Base-by-base conservation (phyloP, 2,888 invertebrate genomes). In the Drosophila anomalata region DNA sequence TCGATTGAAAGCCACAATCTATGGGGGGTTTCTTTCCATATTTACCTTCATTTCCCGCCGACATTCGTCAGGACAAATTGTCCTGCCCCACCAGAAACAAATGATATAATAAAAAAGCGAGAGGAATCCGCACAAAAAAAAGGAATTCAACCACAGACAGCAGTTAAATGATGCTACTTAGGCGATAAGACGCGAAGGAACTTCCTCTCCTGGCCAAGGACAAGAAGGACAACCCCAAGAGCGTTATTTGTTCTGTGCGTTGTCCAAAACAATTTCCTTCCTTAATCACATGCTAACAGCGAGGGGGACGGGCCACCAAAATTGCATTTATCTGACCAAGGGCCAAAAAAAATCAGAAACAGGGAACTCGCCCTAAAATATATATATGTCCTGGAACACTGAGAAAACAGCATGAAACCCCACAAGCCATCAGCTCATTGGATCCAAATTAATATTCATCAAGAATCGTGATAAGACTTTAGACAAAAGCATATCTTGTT, bases 251-350 rank as follows among this genome's bases (percentile, higher is more conserved):
- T 87, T 77, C 46, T 83, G 73, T 73, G 73, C 73, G 79, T 70
- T 81, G 89, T 89, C 88, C 88, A 84, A 90, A 90, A 91, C 89
- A 89, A 90, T 90, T 90, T 91, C 90, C 89, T 90, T 90, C 90
- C 90, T 89, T 90, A 90, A 90, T 90, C 91, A 88, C 90, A 80
- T 78, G 84, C 83, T 79, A 79, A 75, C 79, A 67, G 72, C 77
- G 75, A 69, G 33, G 55, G 31, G 47, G 24, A n/a, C 44, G 39
- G 14, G n/a, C 42, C n/a, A 59, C 75, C 60, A 75, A 79, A 82
- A 87, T 84, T 85, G 73, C 82, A 82, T 87, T 82, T 82, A 87
- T 83, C 87, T 87, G 73, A 72, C 81, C 81, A 54, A 53, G 26
- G 42, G 60, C 41, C 33, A 39, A 50, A 62, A 46, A 69, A 69